A percentile compares a stretch with the other conserved stretches of the same genome.
Evolutionary conservation across 2,888 invertebrate species (phyloP).

Genomic region (Cheiracanthium punctorium): DNA sequence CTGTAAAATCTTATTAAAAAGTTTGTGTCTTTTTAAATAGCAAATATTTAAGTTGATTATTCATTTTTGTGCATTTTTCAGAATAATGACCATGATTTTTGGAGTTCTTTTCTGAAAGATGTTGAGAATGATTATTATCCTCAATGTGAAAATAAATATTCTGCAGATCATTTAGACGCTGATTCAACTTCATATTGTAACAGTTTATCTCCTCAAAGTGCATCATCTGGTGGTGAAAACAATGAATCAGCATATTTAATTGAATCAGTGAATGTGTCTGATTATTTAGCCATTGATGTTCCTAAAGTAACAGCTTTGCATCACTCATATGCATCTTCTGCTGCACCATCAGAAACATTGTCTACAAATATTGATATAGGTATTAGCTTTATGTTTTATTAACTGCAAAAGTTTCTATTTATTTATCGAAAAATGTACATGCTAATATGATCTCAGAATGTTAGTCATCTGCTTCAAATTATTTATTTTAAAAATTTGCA

Average conservation of each 20-base stretch:
- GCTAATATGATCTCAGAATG: too few species aligned
- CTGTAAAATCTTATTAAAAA: too few species aligned
- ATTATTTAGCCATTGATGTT: neutral
- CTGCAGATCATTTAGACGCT: constrained; percentile 33
- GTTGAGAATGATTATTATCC: constrained; percentile 26
- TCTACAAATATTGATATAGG: constrained; percentile 1
- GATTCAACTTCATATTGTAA: constrained; percentile 49
- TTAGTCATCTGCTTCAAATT: too few species aligned
- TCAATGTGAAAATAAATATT: neutral
- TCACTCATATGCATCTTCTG: neutral
- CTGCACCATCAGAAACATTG: neutral
- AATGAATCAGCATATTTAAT: constrained; percentile 21
- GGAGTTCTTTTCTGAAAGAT: constrained; percentile 55
- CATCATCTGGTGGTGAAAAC: constrained; percentile 46
- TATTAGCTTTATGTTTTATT: neutral
- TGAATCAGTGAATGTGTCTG: neutral
- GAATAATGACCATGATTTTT: constrained; percentile 41
- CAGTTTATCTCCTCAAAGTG: constrained; percentile 57
- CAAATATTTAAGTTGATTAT: too few species aligned
- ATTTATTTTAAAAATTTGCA: too few species aligned
- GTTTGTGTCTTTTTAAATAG: too few species aligned
- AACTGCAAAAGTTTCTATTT: too few species aligned
- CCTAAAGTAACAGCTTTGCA: neutral
- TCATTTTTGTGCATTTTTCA: neutral
- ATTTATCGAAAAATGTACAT: too few species aligned